A percentile compares a stretch with the other conserved stretches of the same genome.
These are phyloP conservation scores for Apogon talboti DNA, from an alignment of 2,797 vertebrate genomes.

Conservation along the genomic window DNA sequence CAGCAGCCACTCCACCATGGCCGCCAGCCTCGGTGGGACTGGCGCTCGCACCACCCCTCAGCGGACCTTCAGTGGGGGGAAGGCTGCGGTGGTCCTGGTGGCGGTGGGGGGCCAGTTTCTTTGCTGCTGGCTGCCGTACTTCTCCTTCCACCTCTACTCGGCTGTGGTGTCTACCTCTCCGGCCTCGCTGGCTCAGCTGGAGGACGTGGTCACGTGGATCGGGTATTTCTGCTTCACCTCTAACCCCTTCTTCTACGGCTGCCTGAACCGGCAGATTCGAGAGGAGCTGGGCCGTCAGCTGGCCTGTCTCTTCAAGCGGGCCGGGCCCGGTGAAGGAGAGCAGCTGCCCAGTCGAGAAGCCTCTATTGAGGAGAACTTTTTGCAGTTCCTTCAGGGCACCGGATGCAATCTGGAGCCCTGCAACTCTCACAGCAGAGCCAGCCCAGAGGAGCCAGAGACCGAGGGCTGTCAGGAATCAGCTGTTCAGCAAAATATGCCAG, in stretches of 20 bases:
- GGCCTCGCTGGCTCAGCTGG: conserved; percentile 86
- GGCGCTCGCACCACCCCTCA: conserved; percentile 89
- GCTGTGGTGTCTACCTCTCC: conserved; percentile 88
- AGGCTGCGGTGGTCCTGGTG: conserved; percentile 92
- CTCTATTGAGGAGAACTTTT: conserved; percentile 98
- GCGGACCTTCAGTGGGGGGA: conserved; percentile 92
- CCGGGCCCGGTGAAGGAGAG: conserved; percentile 87
- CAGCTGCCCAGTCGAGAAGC: conserved; percentile 92
- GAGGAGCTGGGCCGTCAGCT: conserved; percentile 93
- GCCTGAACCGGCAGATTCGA: conserved; percentile 96
- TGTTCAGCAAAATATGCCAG: conserved; percentile 83
- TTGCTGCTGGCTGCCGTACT: conserved; percentile 97
- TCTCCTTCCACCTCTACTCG: conserved; percentile 95
- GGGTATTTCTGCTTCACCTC: conserved; percentile 98
- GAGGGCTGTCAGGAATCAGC: conserved; percentile 72
- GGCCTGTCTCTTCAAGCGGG: conserved; percentile 91
- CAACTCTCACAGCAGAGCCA: conserved; percentile 85
- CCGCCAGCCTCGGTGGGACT: conserved; percentile 89
- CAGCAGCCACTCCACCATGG: conserved; percentile 96
- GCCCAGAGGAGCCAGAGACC: conserved; percentile 85
- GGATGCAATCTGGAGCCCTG: conserved; percentile 89
- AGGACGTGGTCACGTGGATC: conserved; percentile 96
- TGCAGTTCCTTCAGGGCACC: conserved; percentile 97
- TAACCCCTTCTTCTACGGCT: conserved; percentile 98
- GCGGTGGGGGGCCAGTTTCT: conserved; percentile 97